Evolutionary conservation across 1,140 invertebrate genomes (phyloP), one percentile per base, ranked within the genome.

Genomic region (Trichonephila inaurata): DNA sequence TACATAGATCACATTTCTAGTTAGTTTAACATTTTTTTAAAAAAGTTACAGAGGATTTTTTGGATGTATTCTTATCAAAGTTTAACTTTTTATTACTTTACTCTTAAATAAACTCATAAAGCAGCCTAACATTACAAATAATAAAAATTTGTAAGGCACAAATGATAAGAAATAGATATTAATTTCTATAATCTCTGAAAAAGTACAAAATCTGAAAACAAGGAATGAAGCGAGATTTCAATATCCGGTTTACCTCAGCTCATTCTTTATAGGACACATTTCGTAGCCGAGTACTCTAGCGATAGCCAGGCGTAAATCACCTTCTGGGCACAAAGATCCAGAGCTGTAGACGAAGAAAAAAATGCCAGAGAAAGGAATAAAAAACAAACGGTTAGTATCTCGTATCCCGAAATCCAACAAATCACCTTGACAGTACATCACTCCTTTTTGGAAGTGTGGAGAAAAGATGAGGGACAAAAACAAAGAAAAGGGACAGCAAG

Each of bases 401-500:
- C 28, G 72, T 77, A 77, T 77, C 72, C 69, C 51, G n/a, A 60
- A 81, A 90, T 81, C 89, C 89, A 90, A 90, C 89, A 90, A 90
- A 90, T 90, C 89, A 90, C 89, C 58, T 51, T 77, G 72, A 77
- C 72, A 77, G 72, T 77, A 77, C 72, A 77, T 77, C 72, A 77
- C 72, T 77, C 72, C 72, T 90, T 89, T 69, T 58, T 77, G 28
- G 72, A 77, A 77, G 72, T 77, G 72, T 51, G 61, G 89, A 83
- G 82, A 60, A 83, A 83, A 83, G 82, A 81, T 60, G 69, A 81
- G 69, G 12, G 16, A 24, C 40, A 81, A 90, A 90, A 90, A 90
- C 89, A 90, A 90, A 90, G 89, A 83, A 90, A 77, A 44, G n/a
- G 89, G 33, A 16, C 33, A 81, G 89, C 89, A 90, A 77, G 89